phyloP scores from a whole-genome alignment of 2,113 vertebrate genomes.

The Nycticryphes semicollaris region DNA sequence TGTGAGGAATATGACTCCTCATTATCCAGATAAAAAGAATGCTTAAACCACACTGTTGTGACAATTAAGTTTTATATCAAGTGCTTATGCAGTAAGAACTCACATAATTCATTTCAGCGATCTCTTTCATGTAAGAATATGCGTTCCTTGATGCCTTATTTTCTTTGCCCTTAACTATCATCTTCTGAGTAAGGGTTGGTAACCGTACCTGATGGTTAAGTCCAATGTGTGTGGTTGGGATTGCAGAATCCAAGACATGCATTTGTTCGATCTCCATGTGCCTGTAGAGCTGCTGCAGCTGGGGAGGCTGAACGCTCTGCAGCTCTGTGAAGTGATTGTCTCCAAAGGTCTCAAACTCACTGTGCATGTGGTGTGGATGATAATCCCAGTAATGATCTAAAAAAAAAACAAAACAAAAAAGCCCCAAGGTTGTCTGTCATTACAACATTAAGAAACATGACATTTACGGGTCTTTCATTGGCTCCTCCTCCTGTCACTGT shows the following conservation, averaged over 20 bases:
- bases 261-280: constrained; percentile 86
- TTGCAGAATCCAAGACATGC: constrained; percentile 85
- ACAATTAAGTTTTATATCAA: not conserved
- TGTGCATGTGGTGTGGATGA: constrained; percentile 82
- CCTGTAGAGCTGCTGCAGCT: constrained; percentile 86
- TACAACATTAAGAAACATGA: not conserved
- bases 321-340: constrained; percentile 95
- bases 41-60: not conserved
- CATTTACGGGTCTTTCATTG: not conserved
- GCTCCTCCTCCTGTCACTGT: not conserved
- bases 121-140: not conserved
- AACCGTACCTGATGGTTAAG: constrained; percentile 76
- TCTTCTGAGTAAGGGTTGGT: not conserved
- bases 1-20: not conserved
- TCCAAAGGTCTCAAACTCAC: constrained; percentile 88
- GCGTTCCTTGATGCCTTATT: not conserved
- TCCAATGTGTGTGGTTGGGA: constrained; percentile 77
- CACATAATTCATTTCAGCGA: not conserved
- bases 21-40: not conserved
- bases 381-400: constrained; percentile 94
- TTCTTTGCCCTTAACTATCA: not conserved
- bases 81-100: not conserved
- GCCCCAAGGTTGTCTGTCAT: not conserved
- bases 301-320: constrained; percentile 91
- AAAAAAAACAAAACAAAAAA: not conserved